Conservation (phyloP, 2,797 vertebrate species). For the Pogoniulus pusillus region DNA sequence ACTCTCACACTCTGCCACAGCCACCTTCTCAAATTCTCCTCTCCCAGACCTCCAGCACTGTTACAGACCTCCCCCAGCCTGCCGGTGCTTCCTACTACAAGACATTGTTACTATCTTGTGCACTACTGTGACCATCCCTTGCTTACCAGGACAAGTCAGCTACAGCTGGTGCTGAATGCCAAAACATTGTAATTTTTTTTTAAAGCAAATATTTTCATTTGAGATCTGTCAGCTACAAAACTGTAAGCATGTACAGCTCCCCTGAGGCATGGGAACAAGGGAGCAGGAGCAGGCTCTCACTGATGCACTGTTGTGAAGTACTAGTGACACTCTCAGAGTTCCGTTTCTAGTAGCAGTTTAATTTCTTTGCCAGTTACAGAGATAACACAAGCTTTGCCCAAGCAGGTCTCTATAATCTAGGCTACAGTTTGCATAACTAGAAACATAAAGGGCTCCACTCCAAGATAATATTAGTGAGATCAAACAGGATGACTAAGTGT, state of each 20-base stretch:
- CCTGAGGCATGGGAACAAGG: not conserved
- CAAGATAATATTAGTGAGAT: not conserved
- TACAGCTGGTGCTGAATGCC: not conserved
- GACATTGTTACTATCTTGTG: not conserved
- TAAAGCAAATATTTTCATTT: not conserved
- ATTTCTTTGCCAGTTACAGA: conserved; percentile 2
- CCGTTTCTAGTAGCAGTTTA: not conserved
- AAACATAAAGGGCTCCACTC: not conserved
- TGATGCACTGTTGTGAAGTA: not conserved
- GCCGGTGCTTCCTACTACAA: fast-evolving
- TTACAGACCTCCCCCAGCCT: not conserved
- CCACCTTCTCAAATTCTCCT: conserved; percentile 22
- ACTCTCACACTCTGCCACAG: not conserved
- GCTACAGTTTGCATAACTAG: not conserved
- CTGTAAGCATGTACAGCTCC: not conserved
- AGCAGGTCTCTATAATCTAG: not conserved
- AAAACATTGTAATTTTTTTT: not conserved
- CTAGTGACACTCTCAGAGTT: not conserved
- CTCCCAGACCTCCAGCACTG: fast-evolving
- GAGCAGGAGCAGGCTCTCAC: not conserved
- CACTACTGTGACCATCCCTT: fast-evolving
- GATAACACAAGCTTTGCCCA: not conserved
- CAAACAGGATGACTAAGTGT: not conserved
- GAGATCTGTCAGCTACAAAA: not conserved
- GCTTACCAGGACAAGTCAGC: not conserved